phyloP scores from a whole-genome alignment of 2,113 vertebrate species.

The Oreochromis niloticus region DNA sequence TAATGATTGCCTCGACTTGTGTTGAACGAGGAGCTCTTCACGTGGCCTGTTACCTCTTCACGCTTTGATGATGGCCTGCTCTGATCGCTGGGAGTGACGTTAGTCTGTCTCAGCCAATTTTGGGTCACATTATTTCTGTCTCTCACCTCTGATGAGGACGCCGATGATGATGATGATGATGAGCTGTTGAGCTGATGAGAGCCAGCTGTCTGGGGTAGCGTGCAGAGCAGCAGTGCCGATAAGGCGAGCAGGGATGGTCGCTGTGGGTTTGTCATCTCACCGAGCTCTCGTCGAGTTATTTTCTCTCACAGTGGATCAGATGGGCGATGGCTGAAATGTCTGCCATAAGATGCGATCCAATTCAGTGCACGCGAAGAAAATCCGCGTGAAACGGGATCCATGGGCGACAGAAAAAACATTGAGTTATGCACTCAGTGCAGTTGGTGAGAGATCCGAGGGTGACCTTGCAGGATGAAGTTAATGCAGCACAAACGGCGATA shows the following conservation, averaged over 20 bases:
- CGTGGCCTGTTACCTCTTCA: not conserved
- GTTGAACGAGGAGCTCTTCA: not conserved
- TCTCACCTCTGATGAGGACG: conserved; percentile 21
- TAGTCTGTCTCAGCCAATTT: not conserved
- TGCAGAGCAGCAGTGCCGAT: conserved; percentile 49
- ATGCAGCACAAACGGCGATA: not conserved
- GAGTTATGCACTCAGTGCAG: not conserved
- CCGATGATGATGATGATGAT: not conserved
- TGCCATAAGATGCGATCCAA: conserved; percentile 50
- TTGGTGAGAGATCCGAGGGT: not conserved
- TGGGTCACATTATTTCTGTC: not conserved
- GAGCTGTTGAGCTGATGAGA: conserved; percentile 17
- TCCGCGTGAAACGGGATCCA: conserved; percentile 1
- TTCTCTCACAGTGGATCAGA: conserved; percentile 33
- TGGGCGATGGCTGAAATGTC: conserved; percentile 20
- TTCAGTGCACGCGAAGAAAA: conserved; percentile 3
- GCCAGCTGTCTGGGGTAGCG: conserved; percentile 33
- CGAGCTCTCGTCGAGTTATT: not conserved
- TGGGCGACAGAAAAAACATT: conserved; percentile 13
- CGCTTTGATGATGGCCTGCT: conserved; percentile 23
- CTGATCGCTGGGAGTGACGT: not conserved
- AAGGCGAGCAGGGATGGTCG: conserved; percentile 46
- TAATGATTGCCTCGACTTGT: conserved; percentile 3
- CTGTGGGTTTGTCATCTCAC: conserved; percentile 52
- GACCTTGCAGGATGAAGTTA: conserved; percentile 26